Evolutionary conservation across 2,797 vertebrate genomes (phyloP).

Genomic region (Rhinatrema bivittatum): DNA sequence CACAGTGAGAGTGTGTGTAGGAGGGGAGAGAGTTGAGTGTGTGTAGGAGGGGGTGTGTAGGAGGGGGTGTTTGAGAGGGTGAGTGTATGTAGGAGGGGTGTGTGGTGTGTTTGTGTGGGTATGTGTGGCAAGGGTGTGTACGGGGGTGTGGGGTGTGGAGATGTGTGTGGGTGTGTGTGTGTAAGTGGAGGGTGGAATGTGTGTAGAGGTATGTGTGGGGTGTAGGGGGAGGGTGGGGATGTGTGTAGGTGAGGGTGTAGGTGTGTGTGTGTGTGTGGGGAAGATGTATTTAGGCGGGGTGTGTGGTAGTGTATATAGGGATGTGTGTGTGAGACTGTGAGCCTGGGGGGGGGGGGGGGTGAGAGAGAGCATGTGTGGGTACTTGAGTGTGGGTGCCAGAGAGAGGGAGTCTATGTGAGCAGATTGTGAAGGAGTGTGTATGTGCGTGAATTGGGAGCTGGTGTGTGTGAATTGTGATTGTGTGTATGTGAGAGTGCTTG

Average conservation of each 20-base stretch:
- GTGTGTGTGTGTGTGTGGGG: constrained; percentile 1
- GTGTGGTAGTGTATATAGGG: not conserved
- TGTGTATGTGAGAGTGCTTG: too few species aligned
- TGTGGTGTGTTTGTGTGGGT: not conserved
- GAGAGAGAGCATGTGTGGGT: not conserved
- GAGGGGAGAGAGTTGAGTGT: too few species aligned
- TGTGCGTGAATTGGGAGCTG: too few species aligned
- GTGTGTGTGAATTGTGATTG: too few species aligned
- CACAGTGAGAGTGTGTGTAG: too few species aligned
- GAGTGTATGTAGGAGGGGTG: too few species aligned
- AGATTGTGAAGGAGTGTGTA: too few species aligned
- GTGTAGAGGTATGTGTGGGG: not conserved
- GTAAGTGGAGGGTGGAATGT: too few species aligned
- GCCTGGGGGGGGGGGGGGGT: not conserved
- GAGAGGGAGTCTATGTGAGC: too few species aligned
- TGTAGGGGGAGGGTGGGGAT: not conserved
- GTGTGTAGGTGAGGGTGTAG: not conserved
- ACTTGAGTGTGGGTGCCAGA: too few species aligned
- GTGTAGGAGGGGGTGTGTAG: too few species aligned
- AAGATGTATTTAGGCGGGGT: not conserved
- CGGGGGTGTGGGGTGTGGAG: not conserved
- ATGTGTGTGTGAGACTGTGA: not conserved
- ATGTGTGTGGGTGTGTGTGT: not conserved
- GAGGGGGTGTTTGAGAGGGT: too few species aligned
- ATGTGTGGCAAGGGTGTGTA: not conserved